Conservation (phyloP, 2,888 invertebrate species). For the Drosophila meridionalis region DNA sequence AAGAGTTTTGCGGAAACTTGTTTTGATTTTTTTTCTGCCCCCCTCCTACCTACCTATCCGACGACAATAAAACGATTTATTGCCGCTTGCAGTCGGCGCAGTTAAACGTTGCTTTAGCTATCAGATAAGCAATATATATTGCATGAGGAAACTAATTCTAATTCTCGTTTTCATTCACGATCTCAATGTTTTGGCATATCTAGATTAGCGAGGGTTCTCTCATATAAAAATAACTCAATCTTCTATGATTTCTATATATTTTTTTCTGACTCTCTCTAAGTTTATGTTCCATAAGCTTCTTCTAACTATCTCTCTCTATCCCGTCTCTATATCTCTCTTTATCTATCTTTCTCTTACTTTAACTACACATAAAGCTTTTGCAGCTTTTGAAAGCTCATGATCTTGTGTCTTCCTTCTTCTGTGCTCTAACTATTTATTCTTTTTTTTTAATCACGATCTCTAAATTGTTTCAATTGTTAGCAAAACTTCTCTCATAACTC, state of each 20-base stretch:
- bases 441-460: no score
- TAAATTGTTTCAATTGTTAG: no score
- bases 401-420: no score
- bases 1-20: constrained; percentile 16
- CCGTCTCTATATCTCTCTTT: neutral
- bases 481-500: no score
- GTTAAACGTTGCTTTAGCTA: neutral
- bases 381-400: no score
- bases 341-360: neutral
- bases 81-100: neutral
- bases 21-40: neutral
- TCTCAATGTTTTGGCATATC: neutral
- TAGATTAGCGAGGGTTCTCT: neutral
- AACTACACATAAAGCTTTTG: no score
- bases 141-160: neutral
- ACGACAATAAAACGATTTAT: constrained; percentile 9
- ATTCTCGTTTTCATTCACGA: neutral
- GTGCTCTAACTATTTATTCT: no score
- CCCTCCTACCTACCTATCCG: neutral
- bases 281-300: neutral
- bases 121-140: neutral
- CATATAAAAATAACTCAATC: neutral
- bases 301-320: neutral
- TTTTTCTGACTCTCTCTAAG: neutral
- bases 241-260: neutral